Percentiles rank a stretch among this genome's conserved stretches.
These are phyloP conservation scores for Lycia hirtaria DNA, from an alignment of 2,888 invertebrate species.

Conservation along the genomic window DNA sequence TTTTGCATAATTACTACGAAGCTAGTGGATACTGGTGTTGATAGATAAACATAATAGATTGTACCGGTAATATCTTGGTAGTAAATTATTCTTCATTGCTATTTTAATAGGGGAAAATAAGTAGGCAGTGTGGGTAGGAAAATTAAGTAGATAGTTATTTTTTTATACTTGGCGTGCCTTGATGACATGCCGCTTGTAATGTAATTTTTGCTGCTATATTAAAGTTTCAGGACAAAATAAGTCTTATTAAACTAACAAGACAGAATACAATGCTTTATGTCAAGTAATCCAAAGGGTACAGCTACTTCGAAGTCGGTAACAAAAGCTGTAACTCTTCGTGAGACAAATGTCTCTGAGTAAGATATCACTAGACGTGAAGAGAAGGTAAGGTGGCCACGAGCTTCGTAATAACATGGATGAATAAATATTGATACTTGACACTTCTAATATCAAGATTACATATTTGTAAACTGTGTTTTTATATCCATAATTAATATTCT, in stretches of 20 bases:
- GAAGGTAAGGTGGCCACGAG: slow-evolving; percentile 26
- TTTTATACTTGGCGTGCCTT: too few relatives aligned
- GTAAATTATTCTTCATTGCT: slow-evolving; percentile 21
- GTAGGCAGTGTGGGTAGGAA: too few relatives aligned
- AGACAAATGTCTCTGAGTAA: slow-evolving; percentile 54
- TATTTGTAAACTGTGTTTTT: too few relatives aligned
- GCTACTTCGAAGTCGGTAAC: slow-evolving; percentile 39
- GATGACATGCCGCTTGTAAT: too few relatives aligned
- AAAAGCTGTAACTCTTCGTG: slow-evolving; percentile 54
- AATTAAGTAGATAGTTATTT: too few relatives aligned
- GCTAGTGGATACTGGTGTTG: slow-evolving; percentile 24
- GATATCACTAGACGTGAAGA: slow-evolving; percentile 36
- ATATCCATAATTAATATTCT: too few relatives aligned
- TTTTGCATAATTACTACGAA: slow-evolving; percentile 42
- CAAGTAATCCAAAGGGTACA: slow-evolving; percentile 21
- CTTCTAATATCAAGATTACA: too few relatives aligned
- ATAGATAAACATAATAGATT: slow-evolving; percentile 33
- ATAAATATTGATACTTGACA: too few relatives aligned
- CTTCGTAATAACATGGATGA: too few relatives aligned
- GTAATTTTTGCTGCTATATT: neutral
- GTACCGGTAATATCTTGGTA: slow-evolving; percentile 26
- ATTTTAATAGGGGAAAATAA: slow-evolving; percentile 12
- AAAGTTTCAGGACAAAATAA: neutral
- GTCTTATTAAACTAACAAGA: neutral
- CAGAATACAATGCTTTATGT: neutral